Base-by-base conservation (phyloP, 2,797 vertebrate genomes). In the Danionella dracula region DNA sequence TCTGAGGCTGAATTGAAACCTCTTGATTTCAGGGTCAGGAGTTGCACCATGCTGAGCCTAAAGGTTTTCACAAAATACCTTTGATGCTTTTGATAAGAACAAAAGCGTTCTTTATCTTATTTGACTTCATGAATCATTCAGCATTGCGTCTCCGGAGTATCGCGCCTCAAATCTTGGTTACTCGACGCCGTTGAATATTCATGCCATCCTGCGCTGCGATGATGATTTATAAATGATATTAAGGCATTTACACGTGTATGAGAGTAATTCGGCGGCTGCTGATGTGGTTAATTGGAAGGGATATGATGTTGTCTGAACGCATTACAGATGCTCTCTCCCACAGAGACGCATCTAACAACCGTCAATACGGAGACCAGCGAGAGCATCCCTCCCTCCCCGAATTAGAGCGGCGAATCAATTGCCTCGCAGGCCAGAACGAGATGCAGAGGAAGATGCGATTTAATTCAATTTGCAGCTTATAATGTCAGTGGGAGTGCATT, bases 271-370 rank as follows among this genome's bases (percentile, higher is more conserved):
- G 35, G 15, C n/a, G 2, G 5, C 20, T 31, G 51, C 63, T 66
- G 42, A 66, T 56, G 42, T 55, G 37, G 41, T 48, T 66, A 66
- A 66, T 66, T 56, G 51, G 49, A 56, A 38, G 34, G 63, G 51
- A 56, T 56, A 48, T 66, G 42, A 56, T 66, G 41, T 54, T 45
- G 50, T 55, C 20, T 45, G 45, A 45, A 46, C 20, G 4, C 62
- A 65, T 65, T 55, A 37, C 40, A 65, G 45, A 13, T 8, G 20
- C 2, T 2, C 8, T 8, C 1, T 31, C 63, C 51, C 2, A 1
- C 16, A 31, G 63, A 66, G 35, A 61, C 37, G 31, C 44, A 38
- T 56, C 51, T 48, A 35, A 34, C 20, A 21, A 4, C n/a, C 48
- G 42, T 66, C 63, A 48, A 66, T 56, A 48, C 15, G 10, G 20